Evolutionary conservation across 2,797 vertebrate genomes (phyloP), one percentile per base, ranked within the genome.

Genomic region (Fringilla coelebs): DNA sequence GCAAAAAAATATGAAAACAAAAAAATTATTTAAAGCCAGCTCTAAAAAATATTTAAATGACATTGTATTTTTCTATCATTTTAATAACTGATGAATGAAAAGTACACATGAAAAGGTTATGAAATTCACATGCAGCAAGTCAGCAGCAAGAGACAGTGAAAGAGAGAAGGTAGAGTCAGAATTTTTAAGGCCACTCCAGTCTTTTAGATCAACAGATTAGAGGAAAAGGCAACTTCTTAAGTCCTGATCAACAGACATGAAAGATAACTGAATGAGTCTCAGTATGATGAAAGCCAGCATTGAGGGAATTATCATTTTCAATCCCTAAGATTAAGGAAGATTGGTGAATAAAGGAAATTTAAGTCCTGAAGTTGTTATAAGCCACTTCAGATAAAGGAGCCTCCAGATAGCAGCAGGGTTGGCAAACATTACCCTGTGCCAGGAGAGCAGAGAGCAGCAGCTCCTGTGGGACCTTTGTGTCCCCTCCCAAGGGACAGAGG

Each of bases 301-400:
- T 0, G 0, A 52, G 66, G 85, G 79, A 94, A 91, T 94, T 91
- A 85, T 29, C 1, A 3, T 86, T 73, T 79, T 91, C 93, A 95
- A 90, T 82, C 83, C 76, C 52, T 76, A 85, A 88, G 89, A 94
- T 93, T 90, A 94, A 70, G 36, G 51, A 68, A 94, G 73, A 95
- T 81, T 45, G 73, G 66, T 29, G 76, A 92, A 88, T 57, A 76
- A 91, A 88, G 51, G 34, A 90, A 94, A 86, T 58, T 46, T 75
- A 93, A 95, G 10, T 61, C 78, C 57, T 74, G 32, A 70, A 73
- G 75, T 85, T 90, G 87, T 81, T 91, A 55, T 32, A 80, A 93
- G 60, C 48, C 38, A 17, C 73, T 90, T 96, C 77, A 79, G 71
- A 91, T 61, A 85, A 94, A 91, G 36, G 41, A 90, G 48, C 34